Percentiles rank a stretch among this genome's conserved stretches.
These are phyloP conservation scores for human DNA, from an alignment of 2,113 vertebrate genomes.

Conservation along the genomic window DNA sequence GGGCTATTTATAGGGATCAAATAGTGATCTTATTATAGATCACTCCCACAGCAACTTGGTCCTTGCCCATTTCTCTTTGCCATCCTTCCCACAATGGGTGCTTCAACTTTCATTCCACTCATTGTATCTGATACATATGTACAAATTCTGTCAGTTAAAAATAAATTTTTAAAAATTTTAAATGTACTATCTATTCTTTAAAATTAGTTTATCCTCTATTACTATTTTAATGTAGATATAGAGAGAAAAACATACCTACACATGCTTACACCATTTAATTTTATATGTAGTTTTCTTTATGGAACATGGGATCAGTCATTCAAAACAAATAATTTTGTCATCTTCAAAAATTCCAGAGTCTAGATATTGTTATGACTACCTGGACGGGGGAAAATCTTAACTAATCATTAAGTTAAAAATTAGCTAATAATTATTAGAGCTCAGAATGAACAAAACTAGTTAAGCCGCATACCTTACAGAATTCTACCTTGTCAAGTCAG, in stretches of 20 bases:
- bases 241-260: background rate
- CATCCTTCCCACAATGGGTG: background rate
- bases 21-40: background rate
- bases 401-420: background rate
- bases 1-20: background rate
- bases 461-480: background rate
- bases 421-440: background rate
- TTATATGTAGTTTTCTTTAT: background rate
- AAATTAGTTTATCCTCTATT: background rate
- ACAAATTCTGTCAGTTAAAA: background rate
- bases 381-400: background rate
- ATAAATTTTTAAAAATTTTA: background rate
- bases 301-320: background rate
- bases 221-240: background rate
- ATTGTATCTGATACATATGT: background rate
- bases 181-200: background rate
- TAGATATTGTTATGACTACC: background rate
- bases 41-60: background rate
- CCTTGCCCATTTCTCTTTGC: background rate
- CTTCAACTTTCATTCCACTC: background rate
- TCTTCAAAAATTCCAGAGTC: background rate
- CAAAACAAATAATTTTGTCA: background rate
- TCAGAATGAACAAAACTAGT: background rate
- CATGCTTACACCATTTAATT: background rate
- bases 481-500: background rate